Evolutionary conservation across 1,140 invertebrate genomes (phyloP), one percentile per base, ranked within the genome.

Genomic region (Drosophila jambulina): DNA sequence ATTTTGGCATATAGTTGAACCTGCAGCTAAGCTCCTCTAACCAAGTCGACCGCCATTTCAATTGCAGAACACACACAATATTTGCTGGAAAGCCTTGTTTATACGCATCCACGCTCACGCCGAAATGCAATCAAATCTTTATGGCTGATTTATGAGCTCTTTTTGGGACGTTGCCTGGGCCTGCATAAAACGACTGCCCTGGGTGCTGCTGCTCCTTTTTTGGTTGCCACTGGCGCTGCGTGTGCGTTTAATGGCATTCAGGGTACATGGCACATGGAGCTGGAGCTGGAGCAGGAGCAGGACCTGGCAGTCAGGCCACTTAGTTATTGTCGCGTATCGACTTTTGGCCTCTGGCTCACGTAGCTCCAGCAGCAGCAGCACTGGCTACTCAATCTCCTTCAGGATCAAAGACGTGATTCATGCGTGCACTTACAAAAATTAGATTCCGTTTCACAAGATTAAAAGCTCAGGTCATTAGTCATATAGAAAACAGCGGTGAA

Each of bases 101-200:
- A 10, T 23, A 40, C 12, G 12, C 5, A 27, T 6, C 48, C 23
- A 42, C 23, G 53, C 34, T 59, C 54, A 36, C 63, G 42, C 25
- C 58, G 48, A 74, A 88, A 83, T 74, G 80, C 84, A 83, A 88
- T 87, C 67, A 83, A 87, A 83, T 78, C 71, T 65, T 60, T 78
- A 74, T 82, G 51, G 56, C 75, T 88, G 84, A 87, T 87, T 87
- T 87, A 87, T 83, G 68, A 63, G 63, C 61, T 68, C 57, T 63
- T 56, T 51, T 45, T 15, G 45, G 48, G 38, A 15, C 27, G 2
- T 29, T 25, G 19, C 13, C 21, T 51, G 45, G 17, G 19, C 54
- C 76, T 80, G 80, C 69, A 83, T 38, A 54, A 43, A 79, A 65
- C 68, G 42, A 51, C 21, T 34, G 23, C 67, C 23, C 43, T 46